These are phyloP conservation scores for Clanis bilineata DNA, from an alignment of 2,888 invertebrate genomes.

Conservation along the genomic window DNA sequence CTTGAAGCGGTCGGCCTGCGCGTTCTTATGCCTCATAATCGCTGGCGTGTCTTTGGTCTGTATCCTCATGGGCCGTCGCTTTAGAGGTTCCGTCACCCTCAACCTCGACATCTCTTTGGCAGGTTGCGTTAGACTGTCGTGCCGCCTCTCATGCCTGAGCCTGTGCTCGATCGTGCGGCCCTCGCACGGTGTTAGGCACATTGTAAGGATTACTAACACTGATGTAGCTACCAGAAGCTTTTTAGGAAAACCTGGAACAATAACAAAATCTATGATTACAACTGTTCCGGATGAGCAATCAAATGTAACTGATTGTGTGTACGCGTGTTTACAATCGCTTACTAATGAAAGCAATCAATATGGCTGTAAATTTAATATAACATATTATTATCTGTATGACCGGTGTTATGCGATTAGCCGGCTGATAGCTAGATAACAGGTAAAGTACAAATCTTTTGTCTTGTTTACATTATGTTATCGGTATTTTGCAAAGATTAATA, in stretches of 20 bases:
- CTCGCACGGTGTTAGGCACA: constrained; percentile 68
- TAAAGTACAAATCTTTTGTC: constrained; percentile 20
- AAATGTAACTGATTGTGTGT: constrained; percentile 6
- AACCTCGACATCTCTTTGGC: constrained; percentile 47
- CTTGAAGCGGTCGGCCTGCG: constrained; percentile 53
- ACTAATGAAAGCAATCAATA: constrained; percentile 13
- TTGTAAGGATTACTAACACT: constrained; percentile 66
- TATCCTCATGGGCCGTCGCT: constrained; percentile 34
- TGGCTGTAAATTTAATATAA: constrained; percentile 1
- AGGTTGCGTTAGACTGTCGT: constrained; percentile 40
- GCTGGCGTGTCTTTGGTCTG: constrained; percentile 56
- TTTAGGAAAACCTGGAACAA: constrained; percentile 79
- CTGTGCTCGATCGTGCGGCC: constrained; percentile 58
- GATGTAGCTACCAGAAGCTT: constrained; percentile 78
- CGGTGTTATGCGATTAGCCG: constrained; percentile 13
- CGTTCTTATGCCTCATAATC: constrained; percentile 42
- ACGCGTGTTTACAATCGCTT: constrained; percentile 1
- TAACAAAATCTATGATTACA: constrained; percentile 27
- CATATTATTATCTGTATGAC: constrained; percentile 17
- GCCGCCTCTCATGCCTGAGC: constrained; percentile 58
- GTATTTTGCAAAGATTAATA: constrained; percentile 8
- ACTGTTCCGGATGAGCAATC: background rate
- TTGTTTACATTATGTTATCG: background rate
- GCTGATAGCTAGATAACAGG: constrained; percentile 20
- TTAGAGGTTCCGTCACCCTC: constrained; percentile 34